Conservation (phyloP, 2,888 invertebrate genomes). For the Eristalis arbustorum region DNA sequence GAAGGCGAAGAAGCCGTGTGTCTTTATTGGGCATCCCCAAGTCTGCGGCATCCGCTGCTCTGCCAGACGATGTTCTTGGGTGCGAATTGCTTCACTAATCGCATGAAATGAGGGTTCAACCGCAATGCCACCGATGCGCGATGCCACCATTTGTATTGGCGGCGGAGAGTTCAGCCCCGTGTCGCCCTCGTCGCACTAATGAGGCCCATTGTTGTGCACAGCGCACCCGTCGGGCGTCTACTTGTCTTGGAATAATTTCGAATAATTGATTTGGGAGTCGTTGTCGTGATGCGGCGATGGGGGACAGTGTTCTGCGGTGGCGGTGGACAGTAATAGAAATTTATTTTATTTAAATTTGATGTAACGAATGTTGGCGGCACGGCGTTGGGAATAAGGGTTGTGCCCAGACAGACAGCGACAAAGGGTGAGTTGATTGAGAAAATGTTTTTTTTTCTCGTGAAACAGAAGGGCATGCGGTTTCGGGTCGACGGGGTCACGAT, state of each 20-base stretch:
- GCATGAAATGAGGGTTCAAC: constrained; percentile 63
- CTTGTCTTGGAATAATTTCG: constrained; percentile 65
- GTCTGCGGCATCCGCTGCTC: constrained; percentile 51
- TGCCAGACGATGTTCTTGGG: constrained; percentile 54
- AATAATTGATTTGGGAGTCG: constrained; percentile 62
- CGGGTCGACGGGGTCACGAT: not conserved
- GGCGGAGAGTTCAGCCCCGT: constrained; percentile 43
- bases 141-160: constrained; percentile 9
- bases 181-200: constrained; percentile 64
- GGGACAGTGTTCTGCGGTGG: not conserved
- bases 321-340: constrained; percentile 59
- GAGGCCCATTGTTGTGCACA: constrained; percentile 56
- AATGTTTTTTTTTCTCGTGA: not conserved
- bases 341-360: constrained; percentile 69
- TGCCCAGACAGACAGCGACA: constrained; percentile 18
- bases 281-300: constrained; percentile 10
- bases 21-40: constrained; percentile 56
- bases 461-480: not conserved
- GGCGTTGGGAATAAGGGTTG: constrained; percentile 47
- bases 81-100: constrained; percentile 69
- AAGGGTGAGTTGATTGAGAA: constrained; percentile 52
- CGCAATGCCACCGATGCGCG: constrained; percentile 24
- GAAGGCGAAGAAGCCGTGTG: constrained; percentile 41
- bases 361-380: constrained; percentile 27
- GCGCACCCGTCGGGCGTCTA: constrained; percentile 20